Percentiles rank a stretch among this genome's conserved stretches.
phyloP scores from a whole-genome alignment of 2,888 invertebrate species.

The Hypercompe scribonia region DNA sequence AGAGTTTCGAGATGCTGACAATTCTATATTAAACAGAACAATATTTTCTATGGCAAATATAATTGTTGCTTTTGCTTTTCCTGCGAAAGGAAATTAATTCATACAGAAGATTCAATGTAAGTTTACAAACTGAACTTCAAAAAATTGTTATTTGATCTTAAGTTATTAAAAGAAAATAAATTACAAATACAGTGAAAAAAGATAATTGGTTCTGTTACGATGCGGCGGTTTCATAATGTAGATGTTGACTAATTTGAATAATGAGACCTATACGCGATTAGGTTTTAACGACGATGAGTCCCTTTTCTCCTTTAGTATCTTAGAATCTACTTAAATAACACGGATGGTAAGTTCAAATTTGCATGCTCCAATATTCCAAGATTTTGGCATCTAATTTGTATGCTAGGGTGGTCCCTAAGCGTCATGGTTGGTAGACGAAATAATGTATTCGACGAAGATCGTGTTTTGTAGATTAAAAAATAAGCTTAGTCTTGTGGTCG shows the following conservation, averaged over 20 bases:
- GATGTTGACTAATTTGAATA: slow-evolving; percentile 74
- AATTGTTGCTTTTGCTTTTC: too few species aligned
- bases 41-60: too few species aligned
- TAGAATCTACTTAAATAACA: slow-evolving; percentile 46
- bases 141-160: not conserved
- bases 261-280: slow-evolving; percentile 81
- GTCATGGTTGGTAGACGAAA: slow-evolving; percentile 76
- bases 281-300: slow-evolving; percentile 82
- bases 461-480: slow-evolving; percentile 68
- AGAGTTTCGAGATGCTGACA: too few species aligned
- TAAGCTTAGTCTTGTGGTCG: slow-evolving; percentile 29
- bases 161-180: slow-evolving; percentile 25
- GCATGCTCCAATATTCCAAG: slow-evolving; percentile 25
- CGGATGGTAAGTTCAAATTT: slow-evolving; percentile 40
- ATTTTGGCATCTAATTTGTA: slow-evolving; percentile 74
- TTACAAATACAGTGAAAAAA: slow-evolving; percentile 46
- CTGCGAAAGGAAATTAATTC: too few species aligned
- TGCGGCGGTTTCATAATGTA: slow-evolving; percentile 68
- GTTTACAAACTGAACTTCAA: not conserved
- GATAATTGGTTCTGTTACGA: slow-evolving; percentile 41
- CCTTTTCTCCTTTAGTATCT: slow-evolving; percentile 35
- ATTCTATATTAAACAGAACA: too few species aligned
- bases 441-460: slow-evolving; percentile 68
- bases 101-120: not conserved
- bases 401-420: slow-evolving; percentile 67